Conservation (phyloP, 1,140 invertebrate genomes). For the Trachymyrmex cornetzi region DNA sequence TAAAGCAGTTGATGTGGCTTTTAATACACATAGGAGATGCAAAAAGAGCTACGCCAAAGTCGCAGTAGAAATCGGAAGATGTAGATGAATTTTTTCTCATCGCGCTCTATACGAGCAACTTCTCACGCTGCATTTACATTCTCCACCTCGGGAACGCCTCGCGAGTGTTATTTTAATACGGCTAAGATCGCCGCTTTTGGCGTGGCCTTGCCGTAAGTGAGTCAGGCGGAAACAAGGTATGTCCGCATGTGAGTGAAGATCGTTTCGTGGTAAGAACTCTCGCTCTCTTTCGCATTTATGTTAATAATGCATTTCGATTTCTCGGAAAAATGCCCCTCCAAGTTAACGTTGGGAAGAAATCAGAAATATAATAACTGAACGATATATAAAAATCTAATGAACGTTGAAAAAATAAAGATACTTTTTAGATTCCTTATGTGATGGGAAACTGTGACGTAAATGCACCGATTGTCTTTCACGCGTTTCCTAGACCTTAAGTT, state of each 20-base stretch:
- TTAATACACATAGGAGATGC: slow-evolving; percentile 7
- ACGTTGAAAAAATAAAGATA: neutral
- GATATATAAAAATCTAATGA: neutral
- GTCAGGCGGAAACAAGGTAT: slow-evolving; percentile 74
- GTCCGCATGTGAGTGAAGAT: slow-evolving; percentile 61
- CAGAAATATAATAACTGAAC: neutral
- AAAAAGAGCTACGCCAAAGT: neutral
- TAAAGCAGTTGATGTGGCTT: neutral
- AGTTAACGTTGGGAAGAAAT: neutral
- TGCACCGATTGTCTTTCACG: neutral
- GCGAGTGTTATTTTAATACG: slow-evolving; percentile 70
- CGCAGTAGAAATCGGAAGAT: slow-evolving; percentile 20
- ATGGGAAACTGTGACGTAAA: neutral
- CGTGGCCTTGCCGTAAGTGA: slow-evolving; percentile 74
- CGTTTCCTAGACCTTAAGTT: neutral
- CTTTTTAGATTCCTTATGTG: neutral
- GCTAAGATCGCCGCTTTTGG: slow-evolving; percentile 72
- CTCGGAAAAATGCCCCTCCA: neutral
- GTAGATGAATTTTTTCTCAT: slow-evolving; percentile 30
- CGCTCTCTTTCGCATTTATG: slow-evolving; percentile 41
- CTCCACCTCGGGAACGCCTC: slow-evolving; percentile 58
- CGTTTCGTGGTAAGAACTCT: slow-evolving; percentile 59
- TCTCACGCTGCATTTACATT: slow-evolving; percentile 41
- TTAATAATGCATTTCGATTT: slow-evolving; percentile 17
- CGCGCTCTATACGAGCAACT: neutral